These are phyloP conservation scores for Entomyzon cyanotis DNA, from an alignment of 2,113 vertebrate genomes.

Conservation along the genomic window DNA sequence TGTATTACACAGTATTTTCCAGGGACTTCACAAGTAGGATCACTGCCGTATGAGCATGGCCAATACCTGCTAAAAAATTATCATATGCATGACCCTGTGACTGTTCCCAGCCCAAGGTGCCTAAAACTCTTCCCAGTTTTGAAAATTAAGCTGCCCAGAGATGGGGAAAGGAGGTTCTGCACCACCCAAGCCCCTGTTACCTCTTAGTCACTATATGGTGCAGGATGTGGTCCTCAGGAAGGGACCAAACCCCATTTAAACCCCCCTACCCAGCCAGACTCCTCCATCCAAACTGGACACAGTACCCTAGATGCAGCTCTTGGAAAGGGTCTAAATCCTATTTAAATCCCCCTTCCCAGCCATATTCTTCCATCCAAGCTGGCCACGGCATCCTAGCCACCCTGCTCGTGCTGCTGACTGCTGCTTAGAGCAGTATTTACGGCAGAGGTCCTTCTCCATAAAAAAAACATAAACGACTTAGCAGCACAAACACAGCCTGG, in stretches of 20 bases:
- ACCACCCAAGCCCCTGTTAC: not conserved
- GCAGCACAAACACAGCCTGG: not conserved
- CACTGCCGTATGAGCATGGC: not conserved
- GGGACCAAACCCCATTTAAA: not conserved
- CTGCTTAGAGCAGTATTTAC: slow-evolving; percentile 16
- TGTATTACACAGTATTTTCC: not conserved
- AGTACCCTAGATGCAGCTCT: fast-evolving
- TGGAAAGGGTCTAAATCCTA: not conserved
- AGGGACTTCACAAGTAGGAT: not conserved
- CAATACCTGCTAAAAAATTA: not conserved
- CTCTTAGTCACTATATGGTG: not conserved
- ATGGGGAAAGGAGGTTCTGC: not conserved
- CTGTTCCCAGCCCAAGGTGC: not conserved
- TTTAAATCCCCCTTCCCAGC: not conserved
- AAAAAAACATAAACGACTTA: slow-evolving; percentile 45
- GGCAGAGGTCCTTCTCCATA: not conserved
- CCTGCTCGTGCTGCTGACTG: not conserved
- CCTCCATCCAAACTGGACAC: not conserved
- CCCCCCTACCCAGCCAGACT: fast-evolving
- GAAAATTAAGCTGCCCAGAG: not conserved
- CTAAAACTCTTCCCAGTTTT: not conserved
- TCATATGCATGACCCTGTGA: not conserved
- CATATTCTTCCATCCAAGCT: not conserved
- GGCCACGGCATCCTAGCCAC: not conserved
- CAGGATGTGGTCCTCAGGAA: not conserved